Evolutionary conservation across 2,113 vertebrate genomes (phyloP).

Genomic region (Copsychus sechellarum): DNA sequence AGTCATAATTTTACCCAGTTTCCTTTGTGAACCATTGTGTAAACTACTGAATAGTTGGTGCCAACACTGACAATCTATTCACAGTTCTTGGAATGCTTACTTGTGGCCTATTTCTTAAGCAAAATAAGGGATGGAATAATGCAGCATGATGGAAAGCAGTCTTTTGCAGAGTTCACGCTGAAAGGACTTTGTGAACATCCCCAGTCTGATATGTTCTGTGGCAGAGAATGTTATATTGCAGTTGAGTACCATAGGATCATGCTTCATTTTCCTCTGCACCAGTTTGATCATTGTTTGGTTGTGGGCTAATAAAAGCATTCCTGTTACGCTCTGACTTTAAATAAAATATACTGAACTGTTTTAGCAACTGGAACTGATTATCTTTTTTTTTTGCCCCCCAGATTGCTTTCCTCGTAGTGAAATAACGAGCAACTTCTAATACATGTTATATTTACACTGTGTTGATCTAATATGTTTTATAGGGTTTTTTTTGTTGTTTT

Average conservation of each 20-base stretch:
- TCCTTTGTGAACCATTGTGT: constrained; percentile 18
- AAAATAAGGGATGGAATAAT: not conserved
- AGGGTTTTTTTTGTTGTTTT: not conserved
- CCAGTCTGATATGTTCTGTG: not conserved
- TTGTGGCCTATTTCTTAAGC: not conserved
- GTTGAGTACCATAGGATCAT: not conserved
- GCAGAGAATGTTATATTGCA: not conserved
- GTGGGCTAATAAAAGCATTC: constrained; percentile 42
- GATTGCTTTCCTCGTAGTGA: constrained; percentile 25
- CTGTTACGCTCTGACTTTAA: constrained; percentile 7
- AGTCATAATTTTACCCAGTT: constrained; percentile 25
- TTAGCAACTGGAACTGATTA: constrained; percentile 46
- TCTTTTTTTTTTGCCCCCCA: not conserved
- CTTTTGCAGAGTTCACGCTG: not conserved
- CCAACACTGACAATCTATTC: not conserved
- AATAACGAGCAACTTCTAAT: constrained; percentile 12
- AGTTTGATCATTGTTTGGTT: constrained; percentile 43
- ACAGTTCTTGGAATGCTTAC: constrained; percentile 24
- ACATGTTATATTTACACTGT: constrained; percentile 42
- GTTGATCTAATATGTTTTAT: constrained; percentile 43
- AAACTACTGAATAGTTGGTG: constrained; percentile 22
- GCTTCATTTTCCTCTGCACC: constrained; percentile 1
- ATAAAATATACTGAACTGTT: constrained; percentile 33
- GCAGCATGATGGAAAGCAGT: not conserved
- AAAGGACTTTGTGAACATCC: not conserved